Evolutionary conservation across 1,140 invertebrate species (phyloP), one percentile per base, ranked within the genome.

Genomic region (Aphelenchoides besseyi): DNA sequence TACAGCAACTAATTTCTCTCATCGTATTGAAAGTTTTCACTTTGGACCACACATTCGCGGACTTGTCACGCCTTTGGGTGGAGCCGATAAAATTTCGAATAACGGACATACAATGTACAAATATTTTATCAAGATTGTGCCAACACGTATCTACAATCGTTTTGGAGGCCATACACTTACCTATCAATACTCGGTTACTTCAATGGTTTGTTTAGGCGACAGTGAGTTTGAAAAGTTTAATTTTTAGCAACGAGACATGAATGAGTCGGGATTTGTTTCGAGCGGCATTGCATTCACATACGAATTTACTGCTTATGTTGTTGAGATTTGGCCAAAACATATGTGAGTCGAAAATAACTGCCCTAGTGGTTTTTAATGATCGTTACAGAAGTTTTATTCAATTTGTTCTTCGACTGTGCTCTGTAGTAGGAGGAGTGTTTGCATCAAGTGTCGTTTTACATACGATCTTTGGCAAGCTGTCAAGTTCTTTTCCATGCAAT

Each of bases 141-240:
- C 80, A 16, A 82, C 80, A 5, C 70, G 73, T 30, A 82, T 82
- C 55, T 77, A 77, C 54, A 28, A 70, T 18, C 41, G 37, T 18
- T 81, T 84, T 36, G 68, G 77, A 16, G 48, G 70, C 16, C 73
- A 71, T 62, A 76, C 79, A 3, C 63, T 74, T 41, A 79, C 80
- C 2, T 82, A 82, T 53, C 80, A 82, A 59, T 82, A 82, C 57
- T 72, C 82, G 0, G 82, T 84, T 23, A 84, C 80, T 1, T 84
- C 8, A 71, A 75, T 2, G 79, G n/a, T n/a, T n/a, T n/a, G n/a
- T n/a, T n/a, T n/a, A n/a, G n/a, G n/a, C n/a, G n/a, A n/a, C n/a
- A n/a, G n/a, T n/a, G n/a, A n/a, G n/a, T n/a, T n/a, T n/a, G n/a
- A n/a, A n/a, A n/a, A n/a, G n/a, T n/a, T n/a, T n/a, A n/a, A n/a